Conservation (phyloP, 2,888 invertebrate genomes). For the Hypselothyrea guttata region DNA sequence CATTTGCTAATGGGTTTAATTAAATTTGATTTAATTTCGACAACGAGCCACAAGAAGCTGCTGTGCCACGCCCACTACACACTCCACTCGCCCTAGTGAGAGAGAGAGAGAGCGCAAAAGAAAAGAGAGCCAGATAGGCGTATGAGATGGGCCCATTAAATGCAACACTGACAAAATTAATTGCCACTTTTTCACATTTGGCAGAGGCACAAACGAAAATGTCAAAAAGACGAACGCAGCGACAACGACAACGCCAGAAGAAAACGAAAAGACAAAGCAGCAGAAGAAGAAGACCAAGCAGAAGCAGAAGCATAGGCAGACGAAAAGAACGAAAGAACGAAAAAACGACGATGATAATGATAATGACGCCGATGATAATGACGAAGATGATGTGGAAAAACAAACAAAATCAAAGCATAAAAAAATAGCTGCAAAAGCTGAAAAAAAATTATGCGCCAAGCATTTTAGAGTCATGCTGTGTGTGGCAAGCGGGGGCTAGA, state of each 20-base stretch:
- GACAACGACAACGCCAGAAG: no score
- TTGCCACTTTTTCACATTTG: constrained; percentile 79
- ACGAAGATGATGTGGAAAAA: constrained; percentile 23
- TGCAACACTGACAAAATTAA: constrained; percentile 80
- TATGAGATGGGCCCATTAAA: constrained; percentile 60
- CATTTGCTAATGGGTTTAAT: constrained; percentile 55
- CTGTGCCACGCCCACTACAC: background rate
- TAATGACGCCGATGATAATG: constrained; percentile 1
- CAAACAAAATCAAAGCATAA: constrained; percentile 30
- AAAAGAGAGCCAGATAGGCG: no score
- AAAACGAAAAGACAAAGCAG: background rate
- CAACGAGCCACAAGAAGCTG: constrained; percentile 8
- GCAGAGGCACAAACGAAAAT: constrained; percentile 80
- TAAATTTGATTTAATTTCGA: constrained; percentile 60
- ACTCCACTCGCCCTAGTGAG: background rate
- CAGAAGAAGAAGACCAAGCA: constrained; percentile 13
- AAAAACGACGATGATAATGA: background rate
- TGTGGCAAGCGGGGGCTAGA: background rate
- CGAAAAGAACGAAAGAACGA: no score
- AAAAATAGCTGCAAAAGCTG: background rate
- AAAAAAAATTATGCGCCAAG: constrained; percentile 40
- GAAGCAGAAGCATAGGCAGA: background rate
- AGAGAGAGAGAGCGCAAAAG: no score
- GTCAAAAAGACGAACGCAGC: constrained; percentile 57
- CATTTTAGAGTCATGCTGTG: constrained; percentile 34